Conservation (phyloP, 2,113 vertebrate species). For the Ailuropoda melanoleuca region DNA sequence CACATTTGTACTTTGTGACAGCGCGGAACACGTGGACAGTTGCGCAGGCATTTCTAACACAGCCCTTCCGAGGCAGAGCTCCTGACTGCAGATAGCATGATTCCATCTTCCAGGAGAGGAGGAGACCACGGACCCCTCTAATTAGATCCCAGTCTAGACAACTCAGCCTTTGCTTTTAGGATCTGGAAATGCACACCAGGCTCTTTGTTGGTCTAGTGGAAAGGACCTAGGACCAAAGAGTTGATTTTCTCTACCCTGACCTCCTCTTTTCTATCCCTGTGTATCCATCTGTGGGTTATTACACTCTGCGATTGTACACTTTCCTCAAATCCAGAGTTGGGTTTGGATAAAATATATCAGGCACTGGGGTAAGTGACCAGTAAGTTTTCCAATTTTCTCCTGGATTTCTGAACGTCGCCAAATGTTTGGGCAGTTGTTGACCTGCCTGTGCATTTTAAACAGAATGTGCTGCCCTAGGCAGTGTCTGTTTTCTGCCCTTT, state of each 20-base stretch:
- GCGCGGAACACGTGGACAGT: neutral
- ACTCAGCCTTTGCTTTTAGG: neutral
- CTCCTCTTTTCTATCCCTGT: neutral
- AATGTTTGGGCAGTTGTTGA: neutral
- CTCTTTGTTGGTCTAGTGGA: neutral
- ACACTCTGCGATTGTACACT: neutral
- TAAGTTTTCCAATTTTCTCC: neutral
- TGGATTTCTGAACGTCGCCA: neutral
- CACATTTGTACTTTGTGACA: conserved; percentile 51
- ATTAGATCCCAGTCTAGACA: neutral
- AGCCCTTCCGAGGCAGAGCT: neutral
- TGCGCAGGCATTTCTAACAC: neutral
- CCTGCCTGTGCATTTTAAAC: neutral
- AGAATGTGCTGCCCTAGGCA: neutral
- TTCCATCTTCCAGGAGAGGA: neutral
- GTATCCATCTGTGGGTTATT: neutral
- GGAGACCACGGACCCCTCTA: neutral
- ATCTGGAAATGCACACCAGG: neutral
- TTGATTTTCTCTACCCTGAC: neutral
- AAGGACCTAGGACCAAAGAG: neutral
- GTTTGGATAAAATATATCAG: neutral
- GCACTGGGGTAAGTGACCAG: neutral
- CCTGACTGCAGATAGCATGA: neutral
- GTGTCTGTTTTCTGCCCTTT: neutral
- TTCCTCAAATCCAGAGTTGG: neutral